Conservation (phyloP, 2,888 invertebrate species). For the Protonemura montana region DNA sequence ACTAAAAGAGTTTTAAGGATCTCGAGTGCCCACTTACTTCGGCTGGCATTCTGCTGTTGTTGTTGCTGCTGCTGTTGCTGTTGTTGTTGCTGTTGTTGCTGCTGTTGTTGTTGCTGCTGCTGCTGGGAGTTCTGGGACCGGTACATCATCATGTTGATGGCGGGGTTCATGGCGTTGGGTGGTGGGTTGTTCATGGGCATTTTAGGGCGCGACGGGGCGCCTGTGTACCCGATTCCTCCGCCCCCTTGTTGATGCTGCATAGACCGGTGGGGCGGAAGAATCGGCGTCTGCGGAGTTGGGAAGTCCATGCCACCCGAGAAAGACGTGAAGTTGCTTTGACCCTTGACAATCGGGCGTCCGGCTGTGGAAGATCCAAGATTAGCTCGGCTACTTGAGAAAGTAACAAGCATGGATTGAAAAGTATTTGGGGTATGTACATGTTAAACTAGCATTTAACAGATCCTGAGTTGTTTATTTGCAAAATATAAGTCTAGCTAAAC, state of each 20-base stretch:
- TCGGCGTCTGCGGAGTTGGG: not conserved
- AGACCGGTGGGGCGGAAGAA: not conserved
- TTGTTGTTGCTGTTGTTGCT: conserved; percentile 48
- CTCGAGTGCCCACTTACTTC: not conserved
- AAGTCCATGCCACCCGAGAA: conserved; percentile 25
- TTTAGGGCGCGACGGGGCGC: not conserved
- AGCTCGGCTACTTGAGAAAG: not conserved
- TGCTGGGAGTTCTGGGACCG: conserved; percentile 19
- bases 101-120: conserved; percentile 45
- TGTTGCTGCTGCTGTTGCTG: conserved; percentile 52
- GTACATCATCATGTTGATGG: conserved; percentile 34
- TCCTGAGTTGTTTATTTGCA: too few species aligned
- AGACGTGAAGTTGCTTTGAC: conserved; percentile 58
- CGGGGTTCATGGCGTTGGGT: not conserved
- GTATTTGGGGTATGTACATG: too few species aligned
- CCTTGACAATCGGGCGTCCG: conserved; percentile 69
- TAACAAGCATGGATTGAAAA: too few species aligned
- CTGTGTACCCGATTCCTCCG: not conserved
- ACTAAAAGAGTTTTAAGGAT: too few species aligned
- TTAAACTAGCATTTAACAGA: too few species aligned
- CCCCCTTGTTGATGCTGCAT: not conserved
- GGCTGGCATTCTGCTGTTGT: conserved; percentile 44
- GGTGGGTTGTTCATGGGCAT: conserved; percentile 19
- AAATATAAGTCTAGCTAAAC: too few species aligned
- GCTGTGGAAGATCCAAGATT: conserved; percentile 48